Conservation (phyloP, 2,113 vertebrate species). For the Phainopepla nitens region DNA sequence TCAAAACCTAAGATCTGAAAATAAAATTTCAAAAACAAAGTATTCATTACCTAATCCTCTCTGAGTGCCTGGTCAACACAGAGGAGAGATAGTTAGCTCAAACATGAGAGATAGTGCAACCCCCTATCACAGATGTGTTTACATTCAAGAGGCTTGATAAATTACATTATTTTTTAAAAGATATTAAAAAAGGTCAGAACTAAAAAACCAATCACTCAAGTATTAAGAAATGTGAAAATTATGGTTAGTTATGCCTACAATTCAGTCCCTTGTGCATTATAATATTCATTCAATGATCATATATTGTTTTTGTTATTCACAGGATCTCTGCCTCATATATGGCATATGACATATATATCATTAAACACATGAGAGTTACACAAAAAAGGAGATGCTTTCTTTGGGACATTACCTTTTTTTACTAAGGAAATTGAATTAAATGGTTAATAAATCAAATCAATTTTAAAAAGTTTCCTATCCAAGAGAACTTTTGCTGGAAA, state of each 20-base stretch:
- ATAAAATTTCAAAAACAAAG: not conserved
- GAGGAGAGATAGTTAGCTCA: not conserved
- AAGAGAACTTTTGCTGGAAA: not conserved
- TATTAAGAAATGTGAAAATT: not conserved
- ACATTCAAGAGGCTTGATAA: not conserved
- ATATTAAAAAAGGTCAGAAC: not conserved
- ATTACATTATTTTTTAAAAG: not conserved
- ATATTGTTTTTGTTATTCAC: not conserved
- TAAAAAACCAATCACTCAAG: not conserved
- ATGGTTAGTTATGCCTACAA: not conserved
- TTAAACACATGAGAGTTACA: not conserved
- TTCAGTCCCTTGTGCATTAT: not conserved
- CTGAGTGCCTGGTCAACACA: not conserved
- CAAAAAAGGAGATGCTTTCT: not conserved
- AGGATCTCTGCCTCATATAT: not conserved
- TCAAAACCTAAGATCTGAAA: not conserved
- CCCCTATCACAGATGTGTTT: not conserved
- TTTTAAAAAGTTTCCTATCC: not conserved
- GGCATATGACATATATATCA: not conserved
- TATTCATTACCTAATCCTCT: not conserved
- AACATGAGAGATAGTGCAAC: not conserved
- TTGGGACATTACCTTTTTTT: not conserved
- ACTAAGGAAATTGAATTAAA: not conserved
- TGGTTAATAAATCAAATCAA: not conserved
- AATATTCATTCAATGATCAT: not conserved